Evolutionary conservation across 2,888 invertebrate genomes (phyloP).

Genomic region (Dasysyrphus albostriatus): DNA sequence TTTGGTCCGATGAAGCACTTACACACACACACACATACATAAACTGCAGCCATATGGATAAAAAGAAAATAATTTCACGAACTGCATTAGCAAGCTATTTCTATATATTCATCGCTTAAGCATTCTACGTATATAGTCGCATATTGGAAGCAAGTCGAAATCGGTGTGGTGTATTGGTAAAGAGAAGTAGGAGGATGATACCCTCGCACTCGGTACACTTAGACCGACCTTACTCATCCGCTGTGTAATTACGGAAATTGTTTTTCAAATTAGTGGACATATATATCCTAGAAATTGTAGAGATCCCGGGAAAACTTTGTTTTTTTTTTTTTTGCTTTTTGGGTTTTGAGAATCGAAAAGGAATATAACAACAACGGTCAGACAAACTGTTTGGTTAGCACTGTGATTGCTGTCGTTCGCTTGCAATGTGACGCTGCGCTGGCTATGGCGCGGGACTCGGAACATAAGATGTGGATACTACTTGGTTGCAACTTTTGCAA

Average conservation of each 20-base stretch:
- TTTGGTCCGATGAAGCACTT: conserved; percentile 64
- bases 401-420: conserved; percentile 55
- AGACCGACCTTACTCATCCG: conserved; percentile 69
- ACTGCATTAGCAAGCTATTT: conserved; percentile 58
- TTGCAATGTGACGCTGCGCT: not conserved
- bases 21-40: conserved; percentile 32
- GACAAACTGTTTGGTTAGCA: conserved; percentile 71
- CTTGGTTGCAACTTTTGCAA: conserved; percentile 37
- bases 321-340: conserved; percentile 8
- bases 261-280: conserved; percentile 83
- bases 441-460: not conserved
- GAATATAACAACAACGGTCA: conserved; percentile 37
- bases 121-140: conserved; percentile 7
- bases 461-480: conserved; percentile 8
- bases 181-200: not conserved
- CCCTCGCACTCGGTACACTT: conserved; percentile 32
- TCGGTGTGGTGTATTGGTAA: no score
- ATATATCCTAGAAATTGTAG: conserved; percentile 63
- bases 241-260: conserved; percentile 83
- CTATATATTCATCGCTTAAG: not conserved
- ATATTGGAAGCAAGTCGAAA: no score
- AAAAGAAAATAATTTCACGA: conserved; percentile 74
- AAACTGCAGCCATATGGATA: conserved; percentile 64
- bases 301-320: conserved; percentile 36
- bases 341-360: conserved; percentile 6